Conservation (phyloP, 2,888 invertebrate genomes). For the Cylindroiulus punctatus region DNA sequence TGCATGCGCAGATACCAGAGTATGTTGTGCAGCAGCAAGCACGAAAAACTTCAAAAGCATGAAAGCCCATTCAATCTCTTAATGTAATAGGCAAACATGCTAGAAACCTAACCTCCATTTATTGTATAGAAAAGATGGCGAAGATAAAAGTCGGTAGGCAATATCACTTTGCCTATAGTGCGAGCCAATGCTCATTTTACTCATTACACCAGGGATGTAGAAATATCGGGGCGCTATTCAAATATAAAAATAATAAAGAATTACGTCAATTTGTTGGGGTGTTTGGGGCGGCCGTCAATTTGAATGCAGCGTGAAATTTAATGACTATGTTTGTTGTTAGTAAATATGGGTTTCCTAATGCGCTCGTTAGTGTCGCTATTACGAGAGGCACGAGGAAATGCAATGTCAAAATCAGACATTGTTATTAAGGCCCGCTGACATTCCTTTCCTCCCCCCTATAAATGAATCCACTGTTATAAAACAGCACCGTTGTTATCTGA, state of each 20-base stretch:
- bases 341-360: slow-evolving; percentile 47
- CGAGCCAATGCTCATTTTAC: neutral
- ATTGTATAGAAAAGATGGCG: neutral
- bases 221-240: slow-evolving; percentile 6
- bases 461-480: slow-evolving; percentile 6
- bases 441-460: slow-evolving; percentile 30
- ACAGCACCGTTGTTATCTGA: slow-evolving; percentile 34
- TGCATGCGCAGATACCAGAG: neutral
- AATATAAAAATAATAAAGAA: slow-evolving; percentile 36
- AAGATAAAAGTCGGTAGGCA: slow-evolving; percentile 18
- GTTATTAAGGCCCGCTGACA: slow-evolving; percentile 43
- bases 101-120: slow-evolving; percentile 25
- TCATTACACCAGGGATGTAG: neutral
- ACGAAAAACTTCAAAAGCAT: neutral
- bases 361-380: slow-evolving; percentile 36
- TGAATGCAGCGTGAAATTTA: slow-evolving; percentile 45
- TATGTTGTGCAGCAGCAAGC: neutral
- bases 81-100: slow-evolving; percentile 31
- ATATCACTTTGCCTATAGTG: neutral
- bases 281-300: slow-evolving; percentile 39
- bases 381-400: slow-evolving; percentile 25
- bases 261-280: slow-evolving; percentile 43
- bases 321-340: slow-evolving; percentile 43
- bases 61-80: slow-evolving; percentile 21
- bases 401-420: slow-evolving; percentile 47